A percentile compares a stretch with the other conserved stretches of the same genome.
Conservation (phyloP, 2,888 invertebrate species). For the Balanococcus diminutus region DNA sequence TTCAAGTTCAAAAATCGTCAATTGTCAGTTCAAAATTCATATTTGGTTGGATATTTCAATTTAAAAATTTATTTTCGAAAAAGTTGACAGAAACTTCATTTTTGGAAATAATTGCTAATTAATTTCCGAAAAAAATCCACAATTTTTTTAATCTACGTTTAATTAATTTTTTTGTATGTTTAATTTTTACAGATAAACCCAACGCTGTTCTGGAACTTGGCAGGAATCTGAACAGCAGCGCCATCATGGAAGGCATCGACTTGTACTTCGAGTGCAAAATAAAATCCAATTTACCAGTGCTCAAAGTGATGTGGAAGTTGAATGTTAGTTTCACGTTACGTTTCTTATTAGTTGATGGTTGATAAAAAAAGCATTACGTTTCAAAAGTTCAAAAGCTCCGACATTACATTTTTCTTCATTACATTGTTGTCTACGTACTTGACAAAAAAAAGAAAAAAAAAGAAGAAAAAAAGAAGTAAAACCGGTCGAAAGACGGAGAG, state of each 20-base stretch:
- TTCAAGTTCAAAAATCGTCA: too few species aligned
- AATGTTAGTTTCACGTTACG: conserved; percentile 67
- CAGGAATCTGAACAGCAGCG: conserved; percentile 77
- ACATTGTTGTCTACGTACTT: neutral
- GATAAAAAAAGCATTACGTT: neutral
- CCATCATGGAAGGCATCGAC: conserved; percentile 85
- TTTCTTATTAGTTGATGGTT: neutral
- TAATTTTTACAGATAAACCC: conserved; percentile 72
- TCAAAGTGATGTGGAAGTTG: conserved; percentile 78
- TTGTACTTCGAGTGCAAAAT: conserved; percentile 91
- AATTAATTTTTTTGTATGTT: neutral
- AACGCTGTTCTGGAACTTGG: conserved; percentile 82
- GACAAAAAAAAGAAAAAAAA: neutral
- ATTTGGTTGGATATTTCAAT: too few species aligned
- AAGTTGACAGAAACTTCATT: too few species aligned
- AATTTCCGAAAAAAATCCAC: too few species aligned
- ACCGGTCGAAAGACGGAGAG: neutral
- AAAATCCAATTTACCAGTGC: conserved; percentile 83
- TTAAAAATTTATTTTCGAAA: too few species aligned
- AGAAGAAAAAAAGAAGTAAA: neutral
- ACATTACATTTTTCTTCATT: conserved; percentile 3
- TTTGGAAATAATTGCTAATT: too few species aligned
- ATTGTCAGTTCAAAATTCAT: too few species aligned
- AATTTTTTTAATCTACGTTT: too few species aligned
- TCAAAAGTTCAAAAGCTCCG: neutral